These are phyloP conservation scores for Euphysa ruthae DNA, from an alignment of 30 jellyfish, hydroid and myxozoan species.

Conservation along the genomic window DNA sequence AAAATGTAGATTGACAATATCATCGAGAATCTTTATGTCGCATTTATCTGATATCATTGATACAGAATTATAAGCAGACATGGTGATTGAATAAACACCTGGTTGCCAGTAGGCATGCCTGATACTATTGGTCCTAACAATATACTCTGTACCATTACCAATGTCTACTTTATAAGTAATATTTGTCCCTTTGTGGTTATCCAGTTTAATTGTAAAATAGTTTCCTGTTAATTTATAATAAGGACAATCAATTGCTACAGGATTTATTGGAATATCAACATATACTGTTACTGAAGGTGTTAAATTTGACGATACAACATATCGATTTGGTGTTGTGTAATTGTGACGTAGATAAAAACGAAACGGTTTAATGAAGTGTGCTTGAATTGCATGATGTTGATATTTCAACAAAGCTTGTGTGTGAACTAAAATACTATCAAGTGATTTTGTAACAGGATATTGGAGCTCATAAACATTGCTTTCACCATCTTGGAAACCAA, in stretches of 20 bases:
- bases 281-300: constrained; percentile 33
- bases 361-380: constrained; percentile 52
- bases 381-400: constrained; percentile 50
- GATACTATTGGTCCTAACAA: neutral
- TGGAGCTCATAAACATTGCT: constrained; percentile 50
- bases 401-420: constrained; percentile 13
- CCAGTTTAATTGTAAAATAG: constrained; percentile 15
- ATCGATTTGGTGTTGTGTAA: constrained; percentile 61
- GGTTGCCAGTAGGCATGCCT: constrained; percentile 35
- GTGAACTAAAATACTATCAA: constrained; percentile 24
- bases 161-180: constrained; percentile 63
- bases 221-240: constrained; percentile 22
- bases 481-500: constrained; percentile 14
- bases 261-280: constrained; percentile 59
- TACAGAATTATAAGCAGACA: constrained; percentile 54
- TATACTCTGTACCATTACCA: constrained; percentile 38
- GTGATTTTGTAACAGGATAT: constrained; percentile 17
- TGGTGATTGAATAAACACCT: constrained; percentile 44
- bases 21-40: constrained; percentile 34
- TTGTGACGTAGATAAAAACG: constrained; percentile 48
- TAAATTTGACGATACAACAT: constrained; percentile 31
- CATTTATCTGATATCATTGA: constrained; percentile 29
- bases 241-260: constrained; percentile 46
- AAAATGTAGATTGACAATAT: constrained; percentile 38
- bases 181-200: constrained; percentile 66